Evolutionary conservation across 2,888 invertebrate genomes (phyloP).

Genomic region (Philhelius pedissequus): DNA sequence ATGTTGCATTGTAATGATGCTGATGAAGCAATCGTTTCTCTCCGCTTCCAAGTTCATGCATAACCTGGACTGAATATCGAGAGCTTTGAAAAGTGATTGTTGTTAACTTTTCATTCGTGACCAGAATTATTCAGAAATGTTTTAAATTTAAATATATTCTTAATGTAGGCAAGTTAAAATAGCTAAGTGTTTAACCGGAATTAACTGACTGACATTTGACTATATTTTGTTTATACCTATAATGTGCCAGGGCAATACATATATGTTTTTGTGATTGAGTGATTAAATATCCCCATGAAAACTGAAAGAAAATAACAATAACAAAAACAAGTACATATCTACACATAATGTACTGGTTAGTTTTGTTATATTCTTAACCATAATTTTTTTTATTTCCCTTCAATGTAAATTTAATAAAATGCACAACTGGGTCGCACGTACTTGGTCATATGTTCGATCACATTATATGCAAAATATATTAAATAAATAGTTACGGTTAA

Average conservation of each 20-base stretch:
- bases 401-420: too few relatives aligned
- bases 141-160: conserved; percentile 24
- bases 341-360: too few relatives aligned
- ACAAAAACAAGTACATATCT: neutral
- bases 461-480: too few relatives aligned
- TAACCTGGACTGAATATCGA: conserved; percentile 18
- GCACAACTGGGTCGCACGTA: too few relatives aligned
- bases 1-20: conserved; percentile 56
- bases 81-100: conserved; percentile 59
- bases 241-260: too few relatives aligned
- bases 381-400: too few relatives aligned
- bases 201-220: conserved; percentile 48
- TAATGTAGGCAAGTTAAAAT: conserved; percentile 27
- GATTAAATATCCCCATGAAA: neutral
- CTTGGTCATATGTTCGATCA: too few relatives aligned
- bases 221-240: neutral
- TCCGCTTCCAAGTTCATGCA: conserved; percentile 10
- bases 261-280: neutral
- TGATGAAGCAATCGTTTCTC: conserved; percentile 25
- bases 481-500: too few relatives aligned
- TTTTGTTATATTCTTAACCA: too few relatives aligned
- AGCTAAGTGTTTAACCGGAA: conserved; percentile 55
- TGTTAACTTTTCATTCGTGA: conserved; percentile 60
- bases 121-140: conserved; percentile 56
- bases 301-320: neutral